A percentile compares a stretch with the other conserved stretches of the same genome.
Conservation (phyloP, 2,797 vertebrate genomes). For the Pseudocheirus occidentalis region DNA sequence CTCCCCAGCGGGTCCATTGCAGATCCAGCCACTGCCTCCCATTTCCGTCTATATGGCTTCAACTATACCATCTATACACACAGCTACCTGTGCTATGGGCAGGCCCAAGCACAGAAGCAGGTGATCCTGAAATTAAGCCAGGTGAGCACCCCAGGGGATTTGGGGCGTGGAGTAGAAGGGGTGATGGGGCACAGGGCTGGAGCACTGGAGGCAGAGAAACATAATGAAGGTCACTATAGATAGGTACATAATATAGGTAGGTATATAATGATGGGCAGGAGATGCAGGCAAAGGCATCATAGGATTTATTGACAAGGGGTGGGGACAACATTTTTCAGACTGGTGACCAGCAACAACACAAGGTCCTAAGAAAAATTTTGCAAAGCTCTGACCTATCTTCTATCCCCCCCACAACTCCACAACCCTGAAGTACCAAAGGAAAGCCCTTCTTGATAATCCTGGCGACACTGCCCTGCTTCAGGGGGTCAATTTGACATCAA, state of each 20-base stretch:
- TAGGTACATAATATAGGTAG: not conserved
- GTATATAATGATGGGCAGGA: not conserved
- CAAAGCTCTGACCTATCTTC: not conserved
- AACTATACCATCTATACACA: slow-evolving; percentile 91
- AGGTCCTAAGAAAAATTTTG: not conserved
- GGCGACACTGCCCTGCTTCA: not conserved
- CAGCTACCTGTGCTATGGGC: slow-evolving; percentile 93
- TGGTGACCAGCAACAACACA: not conserved
- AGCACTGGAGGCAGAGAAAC: accelerated
- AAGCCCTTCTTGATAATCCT: not conserved
- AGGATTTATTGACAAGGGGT: not conserved
- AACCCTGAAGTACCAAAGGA: not conserved
- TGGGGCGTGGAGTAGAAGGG: not conserved
- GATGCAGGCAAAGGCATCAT: not conserved
- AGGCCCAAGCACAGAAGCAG: slow-evolving; percentile 85
- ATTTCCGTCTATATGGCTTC: slow-evolving; percentile 88
- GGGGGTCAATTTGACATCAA: not conserved
- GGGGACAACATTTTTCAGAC: not conserved
- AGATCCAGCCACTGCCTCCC: slow-evolving; percentile 80
- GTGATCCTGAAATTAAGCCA: slow-evolving; percentile 74
- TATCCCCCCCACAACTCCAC: not conserved
- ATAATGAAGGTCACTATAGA: not conserved
- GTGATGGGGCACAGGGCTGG: not conserved
- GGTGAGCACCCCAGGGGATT: slow-evolving; percentile 50
- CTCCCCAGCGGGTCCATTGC: slow-evolving; percentile 82